Conservation (phyloP, 1,140 invertebrate genomes). For the Hylaeus anthracinus region DNA sequence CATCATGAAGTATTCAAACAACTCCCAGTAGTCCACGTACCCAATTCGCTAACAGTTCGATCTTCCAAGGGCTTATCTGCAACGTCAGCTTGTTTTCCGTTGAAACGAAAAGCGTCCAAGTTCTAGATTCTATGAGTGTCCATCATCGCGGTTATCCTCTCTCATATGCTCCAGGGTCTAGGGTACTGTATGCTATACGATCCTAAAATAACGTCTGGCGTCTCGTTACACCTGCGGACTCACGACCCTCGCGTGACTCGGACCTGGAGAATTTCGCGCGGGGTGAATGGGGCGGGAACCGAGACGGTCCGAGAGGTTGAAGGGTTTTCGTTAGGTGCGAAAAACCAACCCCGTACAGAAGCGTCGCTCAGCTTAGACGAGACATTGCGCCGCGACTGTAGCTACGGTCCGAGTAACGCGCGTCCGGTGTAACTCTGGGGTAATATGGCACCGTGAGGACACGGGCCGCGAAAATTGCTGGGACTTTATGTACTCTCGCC, state of each 20-base stretch:
- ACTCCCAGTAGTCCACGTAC: too few relatives aligned
- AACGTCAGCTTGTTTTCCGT: too few relatives aligned
- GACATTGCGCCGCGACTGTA: slow-evolving; percentile 17
- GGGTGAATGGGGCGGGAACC: slow-evolving; percentile 18
- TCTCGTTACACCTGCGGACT: slow-evolving; percentile 44
- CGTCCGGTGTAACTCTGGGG: slow-evolving; percentile 28
- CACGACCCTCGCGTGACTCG: slow-evolving; percentile 3
- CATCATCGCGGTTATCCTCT: too few relatives aligned
- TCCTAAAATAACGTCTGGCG: slow-evolving; percentile 44
- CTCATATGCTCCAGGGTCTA: too few relatives aligned
- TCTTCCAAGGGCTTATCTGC: too few relatives aligned
- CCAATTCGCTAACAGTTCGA: too few relatives aligned
- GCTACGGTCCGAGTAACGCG: slow-evolving; percentile 20
- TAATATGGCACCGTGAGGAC: slow-evolving; percentile 6
- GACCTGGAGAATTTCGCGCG: slow-evolving; percentile 26
- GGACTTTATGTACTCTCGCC: background rate
- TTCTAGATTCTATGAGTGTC: too few relatives aligned
- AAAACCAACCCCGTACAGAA: slow-evolving; percentile 22
- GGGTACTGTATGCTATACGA: background rate
- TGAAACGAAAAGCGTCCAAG: too few relatives aligned
- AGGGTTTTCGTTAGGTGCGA: slow-evolving; percentile 27
- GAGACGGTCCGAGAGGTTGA: background rate
- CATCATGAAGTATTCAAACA: too few relatives aligned
- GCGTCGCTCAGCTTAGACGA: slow-evolving; percentile 19
- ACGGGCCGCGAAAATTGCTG: background rate